These are phyloP conservation scores for Chinchilla lanigera DNA, from an alignment of 2,113 vertebrate species.

Conservation along the genomic window DNA sequence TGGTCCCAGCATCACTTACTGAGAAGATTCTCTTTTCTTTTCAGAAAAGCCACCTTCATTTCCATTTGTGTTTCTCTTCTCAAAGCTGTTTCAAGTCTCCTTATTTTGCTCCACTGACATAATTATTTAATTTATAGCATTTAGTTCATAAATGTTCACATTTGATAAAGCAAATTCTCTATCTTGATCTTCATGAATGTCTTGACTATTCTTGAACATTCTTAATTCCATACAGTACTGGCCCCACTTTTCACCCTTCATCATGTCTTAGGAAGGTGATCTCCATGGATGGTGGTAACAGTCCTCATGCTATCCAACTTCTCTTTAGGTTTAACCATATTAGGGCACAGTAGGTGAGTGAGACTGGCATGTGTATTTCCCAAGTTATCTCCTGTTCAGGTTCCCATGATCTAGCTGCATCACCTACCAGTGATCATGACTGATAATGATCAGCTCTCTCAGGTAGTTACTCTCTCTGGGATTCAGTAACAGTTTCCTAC, in stretches of 20 bases:
- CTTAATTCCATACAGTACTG: not conserved
- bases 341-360: not conserved
- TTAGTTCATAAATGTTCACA: not conserved
- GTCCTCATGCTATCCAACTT: not conserved
- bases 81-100: not conserved
- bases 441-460: not conserved
- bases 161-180: not conserved
- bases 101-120: not conserved
- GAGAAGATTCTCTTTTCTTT: not conserved
- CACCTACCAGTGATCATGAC: not conserved
- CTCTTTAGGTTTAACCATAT: not conserved
- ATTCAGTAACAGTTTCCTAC: not conserved
- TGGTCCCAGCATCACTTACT: not conserved
- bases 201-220: not conserved
- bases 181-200: not conserved
- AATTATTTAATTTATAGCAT: not conserved
- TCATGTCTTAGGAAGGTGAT: not conserved
- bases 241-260: not conserved
- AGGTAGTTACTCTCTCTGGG: not conserved
- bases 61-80: not conserved
- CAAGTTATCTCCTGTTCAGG: not conserved
- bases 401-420: not conserved
- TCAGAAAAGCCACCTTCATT: not conserved
- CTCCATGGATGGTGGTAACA: not conserved
- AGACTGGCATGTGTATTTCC: not conserved